Percentiles rank a stretch among this genome's conserved stretches.
These are phyloP conservation scores for Periophthalmus modestus DNA, from an alignment of 2,113 vertebrate species.

Conservation along the genomic window DNA sequence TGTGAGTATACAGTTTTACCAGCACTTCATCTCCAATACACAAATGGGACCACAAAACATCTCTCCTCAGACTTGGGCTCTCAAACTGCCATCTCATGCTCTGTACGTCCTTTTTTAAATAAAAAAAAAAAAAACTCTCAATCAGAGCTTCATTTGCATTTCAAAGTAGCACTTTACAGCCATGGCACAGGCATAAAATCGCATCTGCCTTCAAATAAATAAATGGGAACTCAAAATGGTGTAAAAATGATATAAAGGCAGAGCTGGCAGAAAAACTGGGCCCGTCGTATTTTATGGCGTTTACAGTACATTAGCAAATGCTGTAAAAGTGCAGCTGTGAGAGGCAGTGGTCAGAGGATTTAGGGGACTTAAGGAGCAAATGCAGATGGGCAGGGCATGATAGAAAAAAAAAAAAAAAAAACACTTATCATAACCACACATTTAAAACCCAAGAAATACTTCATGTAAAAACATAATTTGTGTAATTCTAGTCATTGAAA, in stretches of 20 bases:
- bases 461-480: neutral
- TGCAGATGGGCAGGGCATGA: conserved; percentile 63
- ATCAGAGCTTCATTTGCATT: conserved; percentile 78
- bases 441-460: neutral
- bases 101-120: conserved; percentile 48
- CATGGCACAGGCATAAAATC: conserved; percentile 74
- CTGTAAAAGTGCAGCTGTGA: conserved; percentile 75
- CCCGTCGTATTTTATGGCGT: conserved; percentile 76
- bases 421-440: conserved; percentile 39
- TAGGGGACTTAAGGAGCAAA: conserved; percentile 67
- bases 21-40: conserved; percentile 35
- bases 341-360: conserved; percentile 63
- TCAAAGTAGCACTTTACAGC: conserved; percentile 76
- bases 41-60: conserved; percentile 45
- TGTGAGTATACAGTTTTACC: conserved; percentile 20
- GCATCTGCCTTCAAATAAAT: conserved; percentile 80
- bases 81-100: conserved; percentile 41
- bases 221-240: conserved; percentile 69
- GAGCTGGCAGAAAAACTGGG: conserved; percentile 60
- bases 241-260: conserved; percentile 68
- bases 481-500: conserved; percentile 6
- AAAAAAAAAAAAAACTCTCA: conserved; percentile 54
- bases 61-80: conserved; percentile 50
- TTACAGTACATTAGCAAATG: conserved; percentile 76
- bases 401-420: conserved; percentile 48